phyloP scores from a whole-genome alignment of 2,113 vertebrate species.

The Maccullochella peelii region DNA sequence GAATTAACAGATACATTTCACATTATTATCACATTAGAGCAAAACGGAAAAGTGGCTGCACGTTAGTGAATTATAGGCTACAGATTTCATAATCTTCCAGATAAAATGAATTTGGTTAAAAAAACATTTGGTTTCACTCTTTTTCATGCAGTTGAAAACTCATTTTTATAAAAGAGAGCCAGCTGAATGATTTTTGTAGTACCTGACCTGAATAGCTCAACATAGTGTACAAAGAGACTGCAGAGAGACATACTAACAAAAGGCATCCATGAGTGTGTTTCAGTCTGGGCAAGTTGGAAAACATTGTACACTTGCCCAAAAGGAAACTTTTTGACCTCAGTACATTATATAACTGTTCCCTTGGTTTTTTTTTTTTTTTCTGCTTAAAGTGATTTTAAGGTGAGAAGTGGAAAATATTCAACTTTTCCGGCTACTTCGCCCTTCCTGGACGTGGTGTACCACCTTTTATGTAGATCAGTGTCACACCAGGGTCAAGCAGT shows the following conservation, averaged over 20 bases:
- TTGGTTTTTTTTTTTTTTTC: background rate
- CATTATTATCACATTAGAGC: too few species aligned
- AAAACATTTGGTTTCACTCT: too few species aligned
- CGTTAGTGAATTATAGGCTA: too few species aligned
- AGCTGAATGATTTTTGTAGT: background rate
- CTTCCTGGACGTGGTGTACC: background rate
- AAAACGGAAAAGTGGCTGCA: too few species aligned
- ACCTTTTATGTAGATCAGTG: constrained; percentile 12
- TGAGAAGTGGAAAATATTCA: background rate
- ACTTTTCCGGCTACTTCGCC: background rate
- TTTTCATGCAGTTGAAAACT: background rate
- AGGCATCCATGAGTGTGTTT: background rate
- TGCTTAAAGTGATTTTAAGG: constrained; percentile 1
- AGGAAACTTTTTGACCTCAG: constrained; percentile 21
- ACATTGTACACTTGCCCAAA: background rate
- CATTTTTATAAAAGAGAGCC: background rate
- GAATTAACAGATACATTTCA: background rate
- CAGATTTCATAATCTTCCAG: too few species aligned
- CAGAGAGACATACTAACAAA: background rate
- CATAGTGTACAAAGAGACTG: background rate
- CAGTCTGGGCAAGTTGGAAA: background rate
- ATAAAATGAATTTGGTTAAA: background rate
- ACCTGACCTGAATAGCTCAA: background rate
- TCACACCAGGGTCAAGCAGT: background rate
- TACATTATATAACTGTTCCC: constrained; percentile 26